phyloP scores from a whole-genome alignment of 2,797 vertebrate species.

The Threskiornis aethiopicus region DNA sequence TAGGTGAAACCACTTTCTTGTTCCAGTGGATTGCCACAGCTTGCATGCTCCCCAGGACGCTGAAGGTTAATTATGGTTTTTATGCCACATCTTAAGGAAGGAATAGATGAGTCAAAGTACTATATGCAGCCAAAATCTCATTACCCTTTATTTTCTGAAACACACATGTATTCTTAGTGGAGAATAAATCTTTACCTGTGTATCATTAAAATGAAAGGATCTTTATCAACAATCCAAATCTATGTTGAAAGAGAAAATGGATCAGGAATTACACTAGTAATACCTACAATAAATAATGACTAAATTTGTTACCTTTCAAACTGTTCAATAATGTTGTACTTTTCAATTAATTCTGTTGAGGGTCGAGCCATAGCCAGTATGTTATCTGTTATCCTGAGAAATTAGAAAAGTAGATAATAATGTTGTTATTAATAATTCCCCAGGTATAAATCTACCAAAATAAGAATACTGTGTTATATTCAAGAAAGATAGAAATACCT shows the following conservation, averaged over 20 bases:
- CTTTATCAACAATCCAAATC: conserved; percentile 36
- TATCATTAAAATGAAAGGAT: conserved; percentile 37
- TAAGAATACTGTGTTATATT: background rate
- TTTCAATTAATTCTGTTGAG: conserved; percentile 92
- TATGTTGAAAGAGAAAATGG: conserved; percentile 8
- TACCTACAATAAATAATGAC: background rate
- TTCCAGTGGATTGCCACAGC: conserved; percentile 93
- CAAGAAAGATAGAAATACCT: background rate
- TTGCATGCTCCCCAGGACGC: conserved; percentile 94
- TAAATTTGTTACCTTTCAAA: conserved; percentile 83
- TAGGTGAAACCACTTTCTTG: conserved; percentile 94
- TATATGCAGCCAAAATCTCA: conserved; percentile 29
- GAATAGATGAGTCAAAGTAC: conserved; percentile 45
- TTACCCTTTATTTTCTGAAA: conserved; percentile 7
- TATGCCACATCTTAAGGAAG: conserved; percentile 83
- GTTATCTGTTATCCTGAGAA: conserved; percentile 91
- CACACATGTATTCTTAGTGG: background rate
- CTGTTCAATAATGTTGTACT: conserved; percentile 90
- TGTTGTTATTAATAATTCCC: background rate
- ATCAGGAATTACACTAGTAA: background rate
- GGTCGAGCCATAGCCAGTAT: conserved; percentile 96
- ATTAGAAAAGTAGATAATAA: background rate
- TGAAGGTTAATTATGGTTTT: conserved; percentile 97
- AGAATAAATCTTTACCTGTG: conserved; percentile 32
- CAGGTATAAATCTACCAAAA: background rate